These are phyloP conservation scores for Pomatorhinus ruficollis DNA, from an alignment of 2,113 vertebrate species.

Conservation along the genomic window DNA sequence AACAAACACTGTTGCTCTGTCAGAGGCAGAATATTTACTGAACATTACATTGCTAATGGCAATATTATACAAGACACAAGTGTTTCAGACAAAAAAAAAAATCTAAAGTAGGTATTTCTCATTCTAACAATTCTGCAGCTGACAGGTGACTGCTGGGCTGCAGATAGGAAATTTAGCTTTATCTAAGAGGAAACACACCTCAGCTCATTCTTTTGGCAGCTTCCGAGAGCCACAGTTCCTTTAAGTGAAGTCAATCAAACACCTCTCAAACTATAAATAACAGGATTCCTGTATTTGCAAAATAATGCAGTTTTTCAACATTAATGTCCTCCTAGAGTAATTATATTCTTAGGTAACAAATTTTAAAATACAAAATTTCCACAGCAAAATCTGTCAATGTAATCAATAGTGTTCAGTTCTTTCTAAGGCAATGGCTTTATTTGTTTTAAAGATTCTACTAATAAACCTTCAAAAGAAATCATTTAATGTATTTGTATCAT, in stretches of 20 bases:
- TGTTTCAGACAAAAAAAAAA: not conserved
- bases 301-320: slow-evolving; percentile 33
- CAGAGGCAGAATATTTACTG: not conserved
- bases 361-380: not conserved
- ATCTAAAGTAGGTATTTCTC: not conserved
- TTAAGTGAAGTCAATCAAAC: not conserved
- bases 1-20: not conserved
- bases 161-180: slow-evolving; percentile 31
- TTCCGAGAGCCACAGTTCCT: not conserved
- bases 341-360: slow-evolving; percentile 29
- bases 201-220: not conserved
- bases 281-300: not conserved
- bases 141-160: not conserved
- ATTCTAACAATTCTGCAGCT: not conserved
- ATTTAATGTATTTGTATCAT: not conserved
- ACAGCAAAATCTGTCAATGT: not conserved
- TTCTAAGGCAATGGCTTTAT: not conserved
- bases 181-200: slow-evolving; percentile 35
- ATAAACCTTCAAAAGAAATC: not conserved
- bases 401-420: not conserved
- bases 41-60: not conserved
- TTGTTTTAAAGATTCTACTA: slow-evolving; percentile 5
- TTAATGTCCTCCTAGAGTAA: not conserved
- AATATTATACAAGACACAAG: not conserved
- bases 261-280: not conserved